Evolutionary conservation across 1,140 invertebrate species (phyloP), one percentile per base, ranked within the genome.

Genomic region (Drosophila rufa): DNA sequence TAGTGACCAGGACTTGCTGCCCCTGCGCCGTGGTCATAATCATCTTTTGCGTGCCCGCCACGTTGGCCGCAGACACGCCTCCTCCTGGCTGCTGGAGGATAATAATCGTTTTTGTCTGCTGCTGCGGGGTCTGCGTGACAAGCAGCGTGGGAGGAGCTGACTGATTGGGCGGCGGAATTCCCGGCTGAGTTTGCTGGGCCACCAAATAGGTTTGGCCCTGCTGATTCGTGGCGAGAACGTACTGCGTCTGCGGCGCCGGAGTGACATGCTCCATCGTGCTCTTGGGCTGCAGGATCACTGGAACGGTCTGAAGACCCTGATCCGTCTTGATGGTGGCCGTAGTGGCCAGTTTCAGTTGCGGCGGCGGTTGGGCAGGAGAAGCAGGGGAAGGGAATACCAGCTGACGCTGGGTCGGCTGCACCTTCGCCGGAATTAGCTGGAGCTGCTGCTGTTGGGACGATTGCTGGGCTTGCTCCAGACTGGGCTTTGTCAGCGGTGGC

Each of bases 81-180:
- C 79, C 85, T 1, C 78, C 62, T 75, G 95, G 95, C 30, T 95
- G 95, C 77, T 96, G 96, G 15, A 96, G 82, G 51, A 96, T 96
- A 42, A 96, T 96, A 22, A 96, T 96, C 0, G 96, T 96, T 77
- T 96, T 96, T 0, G 95, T 93, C 14, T 94, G 93, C 47, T 92
- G 92, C 48, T 92, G 92, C 33, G 73, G 82, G 4, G 91, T 61
- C 67, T 93, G 94, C 1, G 93, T 93, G 4, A 93, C 92, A 9
- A 92, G 92, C 25, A 80, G 75, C 14, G 80, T 92, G 55, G 79
- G 92, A 17, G 75, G 56, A 6, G 73, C 53, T 0, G 78, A 38
- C 27, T 82, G 33, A 2, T 22, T 81, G 25, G 75, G 77, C 15
- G 85, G 60, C 0, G 69, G 76, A 2, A 66, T 71, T 4, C 80